These are phyloP conservation scores for Tokudaia muenninki DNA, from an alignment of 2,797 vertebrate species.

Conservation along the genomic window DNA sequence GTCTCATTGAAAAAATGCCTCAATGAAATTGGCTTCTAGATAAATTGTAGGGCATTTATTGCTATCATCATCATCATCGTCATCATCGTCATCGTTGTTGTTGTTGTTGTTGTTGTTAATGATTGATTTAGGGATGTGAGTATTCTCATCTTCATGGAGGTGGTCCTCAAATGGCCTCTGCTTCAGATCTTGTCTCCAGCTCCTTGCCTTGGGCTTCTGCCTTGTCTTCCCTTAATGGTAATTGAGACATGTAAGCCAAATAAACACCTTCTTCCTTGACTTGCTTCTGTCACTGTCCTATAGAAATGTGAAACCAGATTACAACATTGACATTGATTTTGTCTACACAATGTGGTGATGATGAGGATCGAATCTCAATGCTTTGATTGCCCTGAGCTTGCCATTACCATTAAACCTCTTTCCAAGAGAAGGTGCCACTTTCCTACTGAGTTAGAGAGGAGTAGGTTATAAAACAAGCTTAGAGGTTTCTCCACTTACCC, in stretches of 20 bases:
- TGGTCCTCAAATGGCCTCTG: too few species aligned
- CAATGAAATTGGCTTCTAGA: not conserved
- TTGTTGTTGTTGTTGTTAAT: too few species aligned
- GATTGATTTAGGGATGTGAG: too few species aligned
- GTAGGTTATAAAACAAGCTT: not conserved
- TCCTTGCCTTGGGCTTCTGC: not conserved
- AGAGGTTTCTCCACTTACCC: conserved; percentile 2
- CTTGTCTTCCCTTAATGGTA: not conserved
- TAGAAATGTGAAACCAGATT: not conserved
- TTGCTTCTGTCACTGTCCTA: not conserved
- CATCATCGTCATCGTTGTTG: too few species aligned
- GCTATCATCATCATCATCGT: too few species aligned
- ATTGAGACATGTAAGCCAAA: not conserved
- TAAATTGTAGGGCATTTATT: not conserved
- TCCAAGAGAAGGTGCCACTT: not conserved
- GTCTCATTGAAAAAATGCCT: not conserved
- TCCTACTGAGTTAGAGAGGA: conserved; percentile 42
- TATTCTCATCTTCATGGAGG: not conserved
- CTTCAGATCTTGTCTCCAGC: not conserved
- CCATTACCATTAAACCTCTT: not conserved
- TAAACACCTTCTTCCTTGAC: not conserved
- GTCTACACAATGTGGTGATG: not conserved
- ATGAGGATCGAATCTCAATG: not conserved
- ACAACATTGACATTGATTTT: not conserved
- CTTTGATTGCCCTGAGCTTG: not conserved